phyloP scores from a whole-genome alignment of 2,888 invertebrate species.

The Synergus umbraculus region DNA sequence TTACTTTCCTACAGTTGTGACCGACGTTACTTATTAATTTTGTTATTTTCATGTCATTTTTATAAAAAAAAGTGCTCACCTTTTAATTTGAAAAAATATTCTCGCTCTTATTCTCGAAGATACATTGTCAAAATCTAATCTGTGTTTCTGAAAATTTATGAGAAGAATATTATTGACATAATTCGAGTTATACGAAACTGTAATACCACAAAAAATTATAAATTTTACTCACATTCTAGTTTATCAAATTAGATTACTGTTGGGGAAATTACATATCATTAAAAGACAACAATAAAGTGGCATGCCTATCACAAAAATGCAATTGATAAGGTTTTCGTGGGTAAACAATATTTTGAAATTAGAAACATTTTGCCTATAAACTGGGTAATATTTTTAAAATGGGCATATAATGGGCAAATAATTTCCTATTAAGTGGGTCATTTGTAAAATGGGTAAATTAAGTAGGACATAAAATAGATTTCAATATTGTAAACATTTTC shows the following conservation, averaged over 20 bases:
- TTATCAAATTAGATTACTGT: background rate
- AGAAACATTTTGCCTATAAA: background rate
- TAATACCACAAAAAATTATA: background rate
- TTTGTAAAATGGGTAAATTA: too few species aligned
- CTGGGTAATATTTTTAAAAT: too few species aligned
- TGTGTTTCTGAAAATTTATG: background rate
- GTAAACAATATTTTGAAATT: background rate
- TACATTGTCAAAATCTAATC: background rate
- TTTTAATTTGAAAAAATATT: background rate
- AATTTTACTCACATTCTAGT: background rate
- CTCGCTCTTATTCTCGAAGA: background rate
- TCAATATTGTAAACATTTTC: background rate
- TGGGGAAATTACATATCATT: background rate
- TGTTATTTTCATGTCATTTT: too few species aligned
- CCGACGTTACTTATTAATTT: too few species aligned
- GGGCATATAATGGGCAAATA: too few species aligned
- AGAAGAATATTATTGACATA: background rate
- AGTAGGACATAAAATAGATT: background rate
- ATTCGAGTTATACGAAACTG: background rate
- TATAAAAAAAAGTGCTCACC: too few species aligned
- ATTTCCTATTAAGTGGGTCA: too few species aligned
- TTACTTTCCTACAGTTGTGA: too few species aligned
- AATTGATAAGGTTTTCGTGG: background rate
- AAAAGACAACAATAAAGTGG: background rate
- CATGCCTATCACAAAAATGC: background rate